phyloP scores from a whole-genome alignment of 2,797 vertebrate species.

The Poeciliopsis turneri region DNA sequence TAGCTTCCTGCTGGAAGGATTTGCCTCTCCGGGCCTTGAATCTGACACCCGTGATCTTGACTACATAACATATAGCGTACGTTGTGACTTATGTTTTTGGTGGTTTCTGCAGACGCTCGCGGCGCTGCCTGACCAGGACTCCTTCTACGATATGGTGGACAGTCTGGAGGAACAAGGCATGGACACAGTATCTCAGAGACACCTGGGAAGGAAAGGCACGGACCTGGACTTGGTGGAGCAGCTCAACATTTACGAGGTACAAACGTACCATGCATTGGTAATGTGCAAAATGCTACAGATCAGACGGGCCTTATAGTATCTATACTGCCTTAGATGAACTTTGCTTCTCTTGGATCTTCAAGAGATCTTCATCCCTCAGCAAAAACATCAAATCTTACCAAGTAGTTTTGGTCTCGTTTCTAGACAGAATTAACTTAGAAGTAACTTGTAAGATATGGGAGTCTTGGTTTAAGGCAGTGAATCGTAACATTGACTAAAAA shows the following conservation, averaged over 20 bases:
- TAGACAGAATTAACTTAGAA: too few relatives aligned
- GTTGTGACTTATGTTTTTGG: neutral
- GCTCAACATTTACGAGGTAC: constrained; percentile 96
- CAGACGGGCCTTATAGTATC: neutral
- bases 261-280: constrained; percentile 4
- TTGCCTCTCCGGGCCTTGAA: too few relatives aligned
- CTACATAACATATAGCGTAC: neutral
- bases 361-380: neutral
- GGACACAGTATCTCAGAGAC: constrained; percentile 87
- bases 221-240: constrained; percentile 95
- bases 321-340: neutral
- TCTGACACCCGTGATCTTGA: neutral
- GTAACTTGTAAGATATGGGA: too few relatives aligned
- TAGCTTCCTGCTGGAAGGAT: too few relatives aligned
- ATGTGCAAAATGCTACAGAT: neutral
- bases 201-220: constrained; percentile 90
- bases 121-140: constrained; percentile 93
- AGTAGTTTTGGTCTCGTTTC: too few relatives aligned
- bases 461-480: too few relatives aligned
- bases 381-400: too few relatives aligned
- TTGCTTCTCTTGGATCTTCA: neutral
- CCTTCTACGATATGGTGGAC: constrained; percentile 94
- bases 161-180: constrained; percentile 94
- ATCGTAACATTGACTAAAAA: too few relatives aligned
- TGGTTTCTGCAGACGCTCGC: constrained; percentile 83